Evolutionary conservation across 2,888 invertebrate species (phyloP).

Genomic region (Sipha maydis): DNA sequence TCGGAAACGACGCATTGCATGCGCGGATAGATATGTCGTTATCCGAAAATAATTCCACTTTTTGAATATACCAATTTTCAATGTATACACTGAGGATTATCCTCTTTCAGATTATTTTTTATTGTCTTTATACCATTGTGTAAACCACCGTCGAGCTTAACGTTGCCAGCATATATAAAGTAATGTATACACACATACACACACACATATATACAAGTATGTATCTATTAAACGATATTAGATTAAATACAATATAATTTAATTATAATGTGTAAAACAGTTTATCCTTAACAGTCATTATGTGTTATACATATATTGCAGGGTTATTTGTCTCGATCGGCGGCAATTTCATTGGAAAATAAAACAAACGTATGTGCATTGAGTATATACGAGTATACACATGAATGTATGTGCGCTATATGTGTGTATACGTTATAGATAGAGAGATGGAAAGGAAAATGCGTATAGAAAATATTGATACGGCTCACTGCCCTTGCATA

Average conservation of each 20-base stretch:
- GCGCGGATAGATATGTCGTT: not conserved
- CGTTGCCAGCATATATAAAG: not conserved
- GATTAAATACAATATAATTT: no score
- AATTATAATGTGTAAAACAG: no score
- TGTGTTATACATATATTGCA: no score
- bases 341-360: not conserved
- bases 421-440: no score
- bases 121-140: not conserved
- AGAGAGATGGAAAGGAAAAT: no score
- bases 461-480: constrained; percentile 32
- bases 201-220: no score
- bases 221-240: no score
- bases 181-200: no score
- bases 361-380: not conserved
- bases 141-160: not conserved
- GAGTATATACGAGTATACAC: not conserved
- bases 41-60: not conserved
- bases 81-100: not conserved
- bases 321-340: no score
- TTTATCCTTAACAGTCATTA: no score
- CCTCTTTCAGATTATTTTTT: constrained; percentile 3
- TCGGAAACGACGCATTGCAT: not conserved
- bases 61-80: constrained; percentile 26
- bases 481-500: not conserved
- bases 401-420: no score